A percentile compares a stretch with the other conserved stretches of the same genome.
Conservation (phyloP, 2,797 vertebrate species). For the Clangula hyemalis region DNA sequence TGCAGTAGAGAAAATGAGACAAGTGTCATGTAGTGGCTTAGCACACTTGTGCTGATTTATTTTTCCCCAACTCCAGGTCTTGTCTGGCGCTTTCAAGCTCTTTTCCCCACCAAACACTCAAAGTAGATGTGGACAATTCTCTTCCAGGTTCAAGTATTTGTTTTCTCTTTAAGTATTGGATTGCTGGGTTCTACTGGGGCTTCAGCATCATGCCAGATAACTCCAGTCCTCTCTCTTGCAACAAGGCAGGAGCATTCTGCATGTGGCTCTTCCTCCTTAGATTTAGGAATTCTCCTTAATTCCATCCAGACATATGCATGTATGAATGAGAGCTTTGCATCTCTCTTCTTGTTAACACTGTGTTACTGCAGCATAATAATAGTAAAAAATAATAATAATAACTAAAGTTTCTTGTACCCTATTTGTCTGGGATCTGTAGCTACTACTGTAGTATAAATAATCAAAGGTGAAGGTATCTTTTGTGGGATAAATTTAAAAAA, state of each 20-base stretch:
- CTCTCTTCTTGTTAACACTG: slow-evolving; percentile 29
- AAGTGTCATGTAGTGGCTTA: slow-evolving; percentile 26
- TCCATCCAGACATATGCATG: slow-evolving; percentile 47
- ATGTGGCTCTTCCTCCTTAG: slow-evolving; percentile 34
- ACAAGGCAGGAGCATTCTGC: slow-evolving; percentile 40
- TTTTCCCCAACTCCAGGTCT: slow-evolving; percentile 71
- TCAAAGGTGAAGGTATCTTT: slow-evolving; percentile 47
- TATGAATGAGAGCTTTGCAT: slow-evolving; percentile 35
- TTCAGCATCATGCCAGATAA: slow-evolving; percentile 48
- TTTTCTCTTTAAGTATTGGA: slow-evolving; percentile 64
- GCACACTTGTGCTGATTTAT: slow-evolving; percentile 61
- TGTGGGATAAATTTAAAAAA: not conserved
- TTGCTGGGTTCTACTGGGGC: slow-evolving; percentile 69
- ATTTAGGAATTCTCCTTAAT: slow-evolving; percentile 23
- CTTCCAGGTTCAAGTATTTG: slow-evolving; percentile 68
- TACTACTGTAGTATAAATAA: slow-evolving; percentile 2
- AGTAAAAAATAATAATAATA: too few species aligned
- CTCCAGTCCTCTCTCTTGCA: slow-evolving; percentile 24
- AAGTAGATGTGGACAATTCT: slow-evolving; percentile 65
- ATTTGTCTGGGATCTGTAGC: slow-evolving; percentile 38
- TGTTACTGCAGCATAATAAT: not conserved
- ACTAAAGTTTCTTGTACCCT: not conserved
- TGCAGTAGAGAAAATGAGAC: not conserved
- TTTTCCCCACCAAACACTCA: slow-evolving; percentile 65
- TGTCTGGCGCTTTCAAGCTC: slow-evolving; percentile 62